phyloP scores from a whole-genome alignment of 2,888 invertebrate species.

The Rhingia rostrata region DNA sequence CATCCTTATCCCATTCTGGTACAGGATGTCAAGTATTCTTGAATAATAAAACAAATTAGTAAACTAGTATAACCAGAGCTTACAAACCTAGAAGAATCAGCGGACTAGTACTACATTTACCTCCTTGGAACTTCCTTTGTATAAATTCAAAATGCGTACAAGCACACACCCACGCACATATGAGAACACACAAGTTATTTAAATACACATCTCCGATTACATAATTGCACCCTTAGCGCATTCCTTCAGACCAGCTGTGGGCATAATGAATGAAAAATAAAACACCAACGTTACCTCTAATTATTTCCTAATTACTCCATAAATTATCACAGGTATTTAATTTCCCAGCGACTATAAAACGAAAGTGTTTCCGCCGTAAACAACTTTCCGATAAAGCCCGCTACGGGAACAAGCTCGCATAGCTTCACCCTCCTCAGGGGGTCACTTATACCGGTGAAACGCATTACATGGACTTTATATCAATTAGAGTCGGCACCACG shows the following conservation, averaged over 20 bases:
- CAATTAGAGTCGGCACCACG: conserved; percentile 39
- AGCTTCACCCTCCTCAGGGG: conserved; percentile 50
- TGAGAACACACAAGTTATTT: conserved; percentile 4
- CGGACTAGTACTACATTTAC: neutral
- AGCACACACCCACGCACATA: neutral
- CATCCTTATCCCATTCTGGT: too few species aligned
- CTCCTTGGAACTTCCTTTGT: neutral
- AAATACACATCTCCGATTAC: conserved; percentile 27
- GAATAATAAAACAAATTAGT: neutral
- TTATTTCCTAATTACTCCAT: conserved; percentile 65
- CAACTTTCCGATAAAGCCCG: conserved; percentile 55
- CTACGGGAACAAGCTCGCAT: conserved; percentile 9
- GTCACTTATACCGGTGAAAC: conserved; percentile 23
- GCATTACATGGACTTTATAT: conserved; percentile 58
- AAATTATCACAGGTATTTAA: conserved; percentile 70
- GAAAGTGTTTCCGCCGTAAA: conserved; percentile 61
- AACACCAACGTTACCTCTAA: conserved; percentile 56
- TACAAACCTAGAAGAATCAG: neutral
- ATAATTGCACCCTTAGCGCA: conserved; percentile 44
- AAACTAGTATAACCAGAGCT: neutral
- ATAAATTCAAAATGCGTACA: conserved; percentile 11
- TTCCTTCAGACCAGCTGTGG: conserved; percentile 28
- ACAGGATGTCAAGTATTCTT: too few species aligned
- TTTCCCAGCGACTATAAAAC: conserved; percentile 53
- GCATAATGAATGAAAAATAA: conserved; percentile 55